phyloP scores from a whole-genome alignment of 2,888 invertebrate species.

The Tinea semifulvella region DNA sequence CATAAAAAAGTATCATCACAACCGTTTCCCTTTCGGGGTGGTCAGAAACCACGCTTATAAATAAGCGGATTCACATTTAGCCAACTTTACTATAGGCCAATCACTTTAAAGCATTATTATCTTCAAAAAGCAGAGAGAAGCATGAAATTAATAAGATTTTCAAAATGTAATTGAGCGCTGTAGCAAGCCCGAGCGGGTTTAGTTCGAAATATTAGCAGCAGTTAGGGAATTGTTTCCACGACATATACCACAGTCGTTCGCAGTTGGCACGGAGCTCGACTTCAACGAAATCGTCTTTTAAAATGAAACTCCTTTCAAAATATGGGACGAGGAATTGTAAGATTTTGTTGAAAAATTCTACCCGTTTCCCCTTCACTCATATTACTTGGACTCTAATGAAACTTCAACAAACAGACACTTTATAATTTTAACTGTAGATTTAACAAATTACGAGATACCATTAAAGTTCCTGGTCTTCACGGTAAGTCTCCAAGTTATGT shows the following conservation, averaged over 20 bases:
- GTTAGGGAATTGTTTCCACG: constrained; percentile 3
- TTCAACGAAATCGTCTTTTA: constrained; percentile 7
- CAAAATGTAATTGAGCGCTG: not conserved
- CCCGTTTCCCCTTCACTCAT: not conserved
- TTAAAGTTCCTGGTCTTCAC: too few species aligned
- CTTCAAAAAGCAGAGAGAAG: not conserved
- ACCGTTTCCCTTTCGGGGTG: too few species aligned
- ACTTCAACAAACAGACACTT: too few species aligned
- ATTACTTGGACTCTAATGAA: not conserved
- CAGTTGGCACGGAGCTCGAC: constrained; percentile 4
- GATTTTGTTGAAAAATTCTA: constrained; percentile 6
- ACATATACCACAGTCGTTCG: constrained; percentile 4
- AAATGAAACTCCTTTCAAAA: constrained; percentile 10
- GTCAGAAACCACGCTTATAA: too few species aligned
- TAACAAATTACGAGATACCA: too few species aligned
- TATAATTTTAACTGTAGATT: too few species aligned
- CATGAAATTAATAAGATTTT: too few species aligned
- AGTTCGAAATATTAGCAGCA: constrained; percentile 10
- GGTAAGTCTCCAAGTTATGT: too few species aligned
- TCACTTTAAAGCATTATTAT: not conserved
- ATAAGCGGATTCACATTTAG: too few species aligned
- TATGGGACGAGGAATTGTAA: constrained; percentile 1
- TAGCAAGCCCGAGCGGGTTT: not conserved
- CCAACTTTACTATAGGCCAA: too few species aligned
- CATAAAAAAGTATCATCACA: too few species aligned